Evolutionary conservation across 1,140 invertebrate species (phyloP), one percentile per base, ranked within the genome.

Genomic region (Liolophura sinensis): DNA sequence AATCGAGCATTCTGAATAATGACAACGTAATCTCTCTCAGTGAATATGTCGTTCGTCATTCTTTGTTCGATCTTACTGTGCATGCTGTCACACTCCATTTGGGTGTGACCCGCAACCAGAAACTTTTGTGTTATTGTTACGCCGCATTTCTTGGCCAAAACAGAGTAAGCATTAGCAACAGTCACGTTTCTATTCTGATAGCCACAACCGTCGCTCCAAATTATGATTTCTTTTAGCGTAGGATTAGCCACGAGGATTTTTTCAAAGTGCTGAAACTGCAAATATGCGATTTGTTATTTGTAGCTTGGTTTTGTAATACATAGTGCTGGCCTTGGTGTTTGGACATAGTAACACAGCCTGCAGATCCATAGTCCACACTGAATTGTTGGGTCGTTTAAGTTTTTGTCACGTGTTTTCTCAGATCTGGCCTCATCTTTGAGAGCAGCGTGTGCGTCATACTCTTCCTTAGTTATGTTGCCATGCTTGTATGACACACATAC

Each of bases 271-370:
- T 83, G 72, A 50, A 78, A 63, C 55, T 86, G 46, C 61, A 80
- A 84, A 5, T 75, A 78, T 51, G 78, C 80, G 67, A 86, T 86
- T 86, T 73, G 86, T 82, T 46, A 63, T 54, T 22, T 51, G 24
- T 25, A 70, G 40, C 55, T 71, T 69, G 18, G 59, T 52, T 27
- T 69, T 69, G 52, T 69, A 70, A 52, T 76, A 69, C 60, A 58
- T 57, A 69, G 63, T 59, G 61, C 63, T 51, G 66, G 69, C 69
- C 69, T 70, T 64, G 56, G 60, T 69, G 40, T 67, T 65, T 60
- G 63, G 67, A 52, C 65, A 73, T 27, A 72, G 49, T 14, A 15
- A 64, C n/a, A 66, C 50, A 52, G 46, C 63, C 25, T 84, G 74
- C 40, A 40, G 22, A 22, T 65, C 47, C 61, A 57, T 55, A 16